These are phyloP conservation scores for Chelonus formosanus DNA, from an alignment of 2,888 invertebrate genomes.

Conservation along the genomic window DNA sequence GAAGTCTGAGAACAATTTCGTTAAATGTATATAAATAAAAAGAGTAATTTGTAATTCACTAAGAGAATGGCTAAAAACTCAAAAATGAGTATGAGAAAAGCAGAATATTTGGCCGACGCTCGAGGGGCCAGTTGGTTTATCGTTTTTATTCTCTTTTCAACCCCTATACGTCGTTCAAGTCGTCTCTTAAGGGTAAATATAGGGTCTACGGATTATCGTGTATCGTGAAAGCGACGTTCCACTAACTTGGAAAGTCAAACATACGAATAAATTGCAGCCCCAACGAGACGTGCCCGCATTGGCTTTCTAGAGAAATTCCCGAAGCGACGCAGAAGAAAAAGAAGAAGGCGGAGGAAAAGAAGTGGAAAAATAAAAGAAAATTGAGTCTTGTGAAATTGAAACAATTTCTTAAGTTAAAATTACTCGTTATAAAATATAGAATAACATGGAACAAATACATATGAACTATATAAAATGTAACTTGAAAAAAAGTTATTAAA, in stretches of 20 bases:
- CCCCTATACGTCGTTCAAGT: conserved; percentile 23
- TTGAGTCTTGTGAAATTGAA: background rate
- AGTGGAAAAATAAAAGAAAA: background rate
- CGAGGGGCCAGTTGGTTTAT: conserved; percentile 23
- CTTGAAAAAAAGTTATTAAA: too few species aligned
- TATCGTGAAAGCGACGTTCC: conserved; percentile 40
- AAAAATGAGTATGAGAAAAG: conserved; percentile 30
- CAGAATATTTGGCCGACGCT: conserved; percentile 36
- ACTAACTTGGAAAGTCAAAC: conserved; percentile 44
- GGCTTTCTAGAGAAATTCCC: conserved; percentile 10
- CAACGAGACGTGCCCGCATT: conserved; percentile 26
- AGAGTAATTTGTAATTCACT: conserved; percentile 13
- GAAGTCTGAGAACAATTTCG: too few species aligned
- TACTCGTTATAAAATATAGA: background rate
- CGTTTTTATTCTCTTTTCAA: conserved; percentile 26
- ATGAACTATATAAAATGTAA: too few species aligned
- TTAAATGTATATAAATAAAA: background rate
- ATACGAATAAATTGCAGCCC: conserved; percentile 44
- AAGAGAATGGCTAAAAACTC: conserved; percentile 15
- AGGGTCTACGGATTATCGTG: conserved; percentile 43
- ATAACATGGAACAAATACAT: background rate
- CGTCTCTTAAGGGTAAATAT: conserved; percentile 42
- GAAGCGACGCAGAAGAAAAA: background rate
- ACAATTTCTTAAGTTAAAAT: background rate
- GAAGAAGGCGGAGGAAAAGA: too few species aligned